phyloP scores from a whole-genome alignment of 2,797 vertebrate genomes.

The Propithecus deckenii region DNA sequence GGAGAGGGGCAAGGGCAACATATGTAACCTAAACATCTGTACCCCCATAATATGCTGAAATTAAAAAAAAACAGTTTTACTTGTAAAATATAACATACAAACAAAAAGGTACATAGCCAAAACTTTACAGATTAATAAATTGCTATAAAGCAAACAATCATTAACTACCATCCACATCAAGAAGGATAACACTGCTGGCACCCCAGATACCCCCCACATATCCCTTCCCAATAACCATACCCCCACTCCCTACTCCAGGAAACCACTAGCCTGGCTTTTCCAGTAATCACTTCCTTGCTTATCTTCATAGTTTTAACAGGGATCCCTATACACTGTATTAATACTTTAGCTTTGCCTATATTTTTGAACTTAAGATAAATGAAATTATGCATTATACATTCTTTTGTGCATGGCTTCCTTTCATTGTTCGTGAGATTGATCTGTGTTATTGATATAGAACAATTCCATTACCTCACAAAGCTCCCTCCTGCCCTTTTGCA shows the following conservation, averaged over 20 bases:
- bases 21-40: too few relatives aligned
- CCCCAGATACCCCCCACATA: neutral
- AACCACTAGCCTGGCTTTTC: neutral
- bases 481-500: neutral
- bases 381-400: slow-evolving; percentile 37
- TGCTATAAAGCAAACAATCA: neutral
- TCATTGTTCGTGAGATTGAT: slow-evolving; percentile 39
- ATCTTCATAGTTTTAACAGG: slow-evolving; percentile 27
- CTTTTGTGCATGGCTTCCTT: slow-evolving; percentile 47
- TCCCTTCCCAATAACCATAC: neutral
- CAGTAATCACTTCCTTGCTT: slow-evolving; percentile 19
- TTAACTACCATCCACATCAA: neutral
- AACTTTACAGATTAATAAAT: neutral
- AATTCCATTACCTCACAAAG: slow-evolving; percentile 56
- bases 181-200: neutral
- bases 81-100: slow-evolving; percentile 30
- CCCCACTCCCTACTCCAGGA: neutral
- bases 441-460: slow-evolving; percentile 30
- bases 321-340: neutral
- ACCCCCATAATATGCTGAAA: too few relatives aligned
- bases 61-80: neutral
- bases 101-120: neutral
- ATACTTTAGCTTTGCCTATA: neutral
- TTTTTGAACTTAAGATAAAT: slow-evolving; percentile 16
- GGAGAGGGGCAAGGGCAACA: too few relatives aligned